phyloP scores from a whole-genome alignment of 2,113 vertebrate genomes.

The Chloropsis hardwickii region DNA sequence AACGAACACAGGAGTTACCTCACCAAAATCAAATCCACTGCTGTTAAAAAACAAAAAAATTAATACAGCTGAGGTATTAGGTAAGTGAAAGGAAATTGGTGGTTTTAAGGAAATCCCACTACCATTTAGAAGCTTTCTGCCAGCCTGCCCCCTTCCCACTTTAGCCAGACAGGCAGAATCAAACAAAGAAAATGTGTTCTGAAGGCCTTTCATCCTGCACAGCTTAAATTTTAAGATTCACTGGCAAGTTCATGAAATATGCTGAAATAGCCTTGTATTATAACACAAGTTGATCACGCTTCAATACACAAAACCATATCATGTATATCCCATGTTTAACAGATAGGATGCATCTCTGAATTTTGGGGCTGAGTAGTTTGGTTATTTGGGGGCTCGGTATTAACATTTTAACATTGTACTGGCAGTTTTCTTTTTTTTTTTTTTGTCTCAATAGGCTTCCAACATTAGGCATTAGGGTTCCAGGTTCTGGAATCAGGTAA shows the following conservation, averaged over 20 bases:
- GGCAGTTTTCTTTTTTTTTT: background rate
- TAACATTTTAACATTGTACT: background rate
- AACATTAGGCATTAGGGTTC: background rate
- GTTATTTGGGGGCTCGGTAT: background rate
- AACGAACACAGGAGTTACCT: slow-evolving; percentile 25
- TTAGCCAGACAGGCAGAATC: background rate
- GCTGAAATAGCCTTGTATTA: background rate
- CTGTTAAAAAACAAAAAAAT: background rate
- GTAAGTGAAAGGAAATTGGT: background rate
- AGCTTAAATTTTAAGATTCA: background rate
- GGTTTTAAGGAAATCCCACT: background rate
- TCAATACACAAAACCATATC: background rate
- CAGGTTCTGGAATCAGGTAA: background rate
- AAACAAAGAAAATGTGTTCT: background rate
- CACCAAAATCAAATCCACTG: background rate
- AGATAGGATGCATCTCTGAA: background rate
- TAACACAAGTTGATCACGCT: background rate
- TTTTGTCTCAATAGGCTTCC: background rate
- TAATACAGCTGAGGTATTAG: background rate
- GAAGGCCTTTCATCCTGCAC: background rate
- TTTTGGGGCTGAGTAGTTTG: background rate
- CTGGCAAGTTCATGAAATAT: background rate
- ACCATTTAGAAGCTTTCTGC: background rate
- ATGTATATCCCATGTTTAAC: background rate
- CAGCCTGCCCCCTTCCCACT: background rate